A percentile compares a stretch with the other conserved stretches of the same genome.
Conservation (phyloP, 2,113 vertebrate genomes). For the Geococcyx californianus region DNA sequence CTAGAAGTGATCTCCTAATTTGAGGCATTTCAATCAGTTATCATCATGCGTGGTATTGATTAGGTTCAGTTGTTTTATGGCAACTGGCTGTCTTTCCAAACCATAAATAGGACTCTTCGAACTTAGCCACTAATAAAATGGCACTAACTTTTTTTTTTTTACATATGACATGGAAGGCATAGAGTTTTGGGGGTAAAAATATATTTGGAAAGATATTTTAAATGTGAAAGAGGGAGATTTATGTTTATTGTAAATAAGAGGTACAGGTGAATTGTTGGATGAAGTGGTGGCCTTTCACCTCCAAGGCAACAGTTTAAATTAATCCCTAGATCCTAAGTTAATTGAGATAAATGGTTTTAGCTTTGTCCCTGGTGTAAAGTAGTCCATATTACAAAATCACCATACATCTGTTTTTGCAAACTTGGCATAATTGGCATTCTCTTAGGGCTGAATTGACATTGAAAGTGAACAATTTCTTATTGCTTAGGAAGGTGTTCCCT, state of each 20-base stretch:
- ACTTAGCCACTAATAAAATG: background rate
- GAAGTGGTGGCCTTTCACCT: slow-evolving; percentile 68
- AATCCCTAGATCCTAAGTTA: slow-evolving; percentile 67
- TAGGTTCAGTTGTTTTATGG: slow-evolving; percentile 35
- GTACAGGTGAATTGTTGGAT: background rate
- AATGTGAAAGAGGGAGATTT: background rate
- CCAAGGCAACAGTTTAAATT: slow-evolving; percentile 70
- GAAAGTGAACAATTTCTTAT: slow-evolving; percentile 36
- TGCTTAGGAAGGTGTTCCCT: slow-evolving; percentile 20
- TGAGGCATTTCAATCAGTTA: slow-evolving; percentile 57
- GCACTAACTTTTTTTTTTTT: background rate
- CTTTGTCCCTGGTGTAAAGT: slow-evolving; percentile 70
- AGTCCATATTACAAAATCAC: slow-evolving; percentile 57
- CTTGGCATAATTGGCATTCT: slow-evolving; percentile 73
- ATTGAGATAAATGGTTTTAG: slow-evolving; percentile 76
- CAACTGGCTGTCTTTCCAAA: background rate
- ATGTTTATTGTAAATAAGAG: background rate
- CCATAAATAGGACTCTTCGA: background rate
- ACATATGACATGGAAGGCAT: background rate
- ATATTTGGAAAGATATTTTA: background rate
- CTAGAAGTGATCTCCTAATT: slow-evolving; percentile 44
- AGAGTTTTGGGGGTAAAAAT: background rate
- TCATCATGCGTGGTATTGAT: slow-evolving; percentile 54
- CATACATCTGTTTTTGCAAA: slow-evolving; percentile 66
- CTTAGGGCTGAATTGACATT: slow-evolving; percentile 54